Evolutionary conservation across 1,140 invertebrate species (phyloP).

Genomic region (Cecropterus lyciades): DNA sequence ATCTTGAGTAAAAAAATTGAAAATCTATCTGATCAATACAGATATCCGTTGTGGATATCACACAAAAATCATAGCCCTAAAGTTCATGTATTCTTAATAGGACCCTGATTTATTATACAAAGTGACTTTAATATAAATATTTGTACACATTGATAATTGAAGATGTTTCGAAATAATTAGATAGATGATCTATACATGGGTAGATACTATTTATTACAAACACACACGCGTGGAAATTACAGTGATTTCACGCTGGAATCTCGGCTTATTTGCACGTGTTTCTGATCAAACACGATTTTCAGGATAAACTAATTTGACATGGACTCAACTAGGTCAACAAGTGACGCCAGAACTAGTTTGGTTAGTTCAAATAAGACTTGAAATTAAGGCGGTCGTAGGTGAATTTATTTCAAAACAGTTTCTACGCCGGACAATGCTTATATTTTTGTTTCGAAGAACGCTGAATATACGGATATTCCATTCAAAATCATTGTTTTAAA

Average conservation of each 20-base stretch:
- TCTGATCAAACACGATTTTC: constrained; percentile 25
- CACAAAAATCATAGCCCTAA: too few relatives aligned
- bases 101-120: too few relatives aligned
- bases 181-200: background rate
- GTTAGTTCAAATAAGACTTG: background rate
- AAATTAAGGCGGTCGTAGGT: background rate
- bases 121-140: too few relatives aligned
- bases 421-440: too few relatives aligned
- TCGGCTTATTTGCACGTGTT: constrained; percentile 19
- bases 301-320: constrained; percentile 19
- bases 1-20: too few relatives aligned
- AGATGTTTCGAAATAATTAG: background rate
- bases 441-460: too few relatives aligned
- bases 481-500: too few relatives aligned
- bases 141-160: background rate
- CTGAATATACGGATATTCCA: too few relatives aligned
- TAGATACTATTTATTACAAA: background rate
- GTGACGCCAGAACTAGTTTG: constrained; percentile 1
- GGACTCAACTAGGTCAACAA: constrained; percentile 17
- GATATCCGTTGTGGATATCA: too few relatives aligned
- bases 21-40: too few relatives aligned
- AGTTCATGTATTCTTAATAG: too few relatives aligned
- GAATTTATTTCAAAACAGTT: background rate
- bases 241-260: background rate
- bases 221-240: constrained; percentile 1